These are phyloP conservation scores for Macroglossus sobrinus DNA, from an alignment of 2,113 vertebrate species.

Conservation along the genomic window DNA sequence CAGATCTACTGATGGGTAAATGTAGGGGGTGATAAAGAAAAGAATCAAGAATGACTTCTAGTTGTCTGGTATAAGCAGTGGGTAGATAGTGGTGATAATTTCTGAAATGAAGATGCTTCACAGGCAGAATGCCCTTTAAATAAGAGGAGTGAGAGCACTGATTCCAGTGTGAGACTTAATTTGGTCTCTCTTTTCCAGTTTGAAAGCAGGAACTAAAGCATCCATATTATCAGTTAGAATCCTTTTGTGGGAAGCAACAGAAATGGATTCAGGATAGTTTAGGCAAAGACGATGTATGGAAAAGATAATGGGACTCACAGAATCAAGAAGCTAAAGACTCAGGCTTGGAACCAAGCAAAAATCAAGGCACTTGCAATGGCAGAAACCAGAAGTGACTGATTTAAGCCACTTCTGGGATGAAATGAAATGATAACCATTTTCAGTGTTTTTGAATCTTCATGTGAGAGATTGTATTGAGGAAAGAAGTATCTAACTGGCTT, in stretches of 20 bases:
- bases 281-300: neutral
- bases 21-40: neutral
- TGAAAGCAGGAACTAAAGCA: neutral
- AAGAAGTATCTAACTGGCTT: neutral
- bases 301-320: neutral
- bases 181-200: neutral
- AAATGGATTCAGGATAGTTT: neutral
- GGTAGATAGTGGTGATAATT: neutral
- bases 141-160: neutral
- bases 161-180: neutral
- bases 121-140: neutral
- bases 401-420: neutral
- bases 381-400: neutral
- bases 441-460: neutral
- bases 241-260: neutral
- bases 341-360: neutral
- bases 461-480: neutral
- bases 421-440: neutral
- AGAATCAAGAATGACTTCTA: neutral
- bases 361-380: neutral
- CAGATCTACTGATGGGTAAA: neutral
- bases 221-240: neutral
- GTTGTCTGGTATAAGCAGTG: neutral
- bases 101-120: neutral
- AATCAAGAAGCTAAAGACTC: neutral